A percentile compares a stretch with the other conserved stretches of the same genome.
Evolutionary conservation across 2,113 vertebrate species (phyloP).

Genomic region (Chaetura pelagica): DNA sequence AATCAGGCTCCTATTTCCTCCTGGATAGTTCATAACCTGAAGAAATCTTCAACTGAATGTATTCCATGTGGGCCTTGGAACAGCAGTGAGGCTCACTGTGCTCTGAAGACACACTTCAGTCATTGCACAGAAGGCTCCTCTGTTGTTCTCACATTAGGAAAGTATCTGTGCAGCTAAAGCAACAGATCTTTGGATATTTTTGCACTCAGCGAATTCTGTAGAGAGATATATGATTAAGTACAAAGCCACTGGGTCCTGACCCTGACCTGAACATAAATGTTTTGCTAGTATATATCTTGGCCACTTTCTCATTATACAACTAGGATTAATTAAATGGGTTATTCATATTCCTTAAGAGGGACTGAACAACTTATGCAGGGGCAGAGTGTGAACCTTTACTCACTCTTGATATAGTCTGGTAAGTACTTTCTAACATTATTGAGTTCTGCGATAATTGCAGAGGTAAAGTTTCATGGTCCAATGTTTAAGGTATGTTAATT

Average conservation of each 20-base stretch:
- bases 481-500: not conserved
- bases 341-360: not conserved
- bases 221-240: not conserved
- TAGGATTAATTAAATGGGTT: conserved; percentile 4
- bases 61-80: not conserved
- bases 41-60: not conserved
- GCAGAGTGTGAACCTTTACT: not conserved
- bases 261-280: not conserved
- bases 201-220: not conserved
- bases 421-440: not conserved
- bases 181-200: not conserved
- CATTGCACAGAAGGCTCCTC: not conserved
- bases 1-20: not conserved
- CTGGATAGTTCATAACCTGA: not conserved
- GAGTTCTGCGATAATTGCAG: conserved; percentile 25
- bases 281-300: not conserved
- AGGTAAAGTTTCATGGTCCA: not conserved
- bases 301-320: not conserved
- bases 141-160: not conserved
- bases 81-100: not conserved
- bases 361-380: not conserved
- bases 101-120: not conserved
- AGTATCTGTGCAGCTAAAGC: not conserved
- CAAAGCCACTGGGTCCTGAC: not conserved
- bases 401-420: not conserved